Evolutionary conservation across 2,888 invertebrate species (phyloP), one percentile per base, ranked within the genome.

Genomic region (Noctua janthe): DNA sequence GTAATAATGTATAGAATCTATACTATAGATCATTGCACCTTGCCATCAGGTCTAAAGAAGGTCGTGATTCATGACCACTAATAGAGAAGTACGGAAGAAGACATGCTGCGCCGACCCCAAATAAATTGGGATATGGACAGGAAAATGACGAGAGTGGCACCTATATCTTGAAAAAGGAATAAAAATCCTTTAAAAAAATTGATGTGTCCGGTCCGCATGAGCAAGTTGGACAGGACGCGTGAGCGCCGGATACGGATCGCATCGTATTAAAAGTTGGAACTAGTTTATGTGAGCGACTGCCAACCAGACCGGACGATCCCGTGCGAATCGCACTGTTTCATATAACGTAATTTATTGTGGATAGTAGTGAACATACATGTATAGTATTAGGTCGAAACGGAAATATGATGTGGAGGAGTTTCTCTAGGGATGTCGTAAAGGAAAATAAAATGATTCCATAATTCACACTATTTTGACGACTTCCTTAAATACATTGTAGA

Each of bases 181-280:
- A 29, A 49, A 62, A 47, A 76, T 20, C 17, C 10, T 17, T 20
- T 23, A 39, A 70, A 62, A 75, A 56, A 66, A 87, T 66, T 43
- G 56, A 64, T 62, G 77, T 74, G 79, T 54, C 75, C 70, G 75
- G 78, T 54, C 75, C 69, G 74, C 70, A 74, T 73, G 75, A 79
- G 51, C n/a, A 62, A 78, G 80, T 72, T 69, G 17, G 62, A 20
- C 29, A 49, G 39, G 54, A 59, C 82, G 84, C 71, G 74, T 64
- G 69, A 73, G 82, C 73, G 66, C 29, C 85, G 62, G 78, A 71
- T 79, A 69, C 84, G 81, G 83, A 84, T 76, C 84, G 75, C 72
- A 90, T 80, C 89, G 85, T 85, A 90, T 91, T 91, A 92, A 91
- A 91, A 91, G 89, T 92, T 92, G 67, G 72, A 88, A 81, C 78